Evolutionary conservation across 2,888 invertebrate species (phyloP).

Genomic region (Chesias legatella): DNA sequence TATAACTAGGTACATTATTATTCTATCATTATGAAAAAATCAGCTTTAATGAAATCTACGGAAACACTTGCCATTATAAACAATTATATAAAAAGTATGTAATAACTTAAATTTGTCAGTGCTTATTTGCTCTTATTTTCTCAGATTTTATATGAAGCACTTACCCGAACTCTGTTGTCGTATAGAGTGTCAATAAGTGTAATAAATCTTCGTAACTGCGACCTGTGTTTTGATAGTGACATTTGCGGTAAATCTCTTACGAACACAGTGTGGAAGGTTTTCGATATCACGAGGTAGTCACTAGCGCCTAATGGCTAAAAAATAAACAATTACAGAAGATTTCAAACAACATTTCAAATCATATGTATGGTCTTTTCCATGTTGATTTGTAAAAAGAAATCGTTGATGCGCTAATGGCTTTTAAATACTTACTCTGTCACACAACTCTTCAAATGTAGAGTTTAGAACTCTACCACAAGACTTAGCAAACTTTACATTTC

Average conservation of each 20-base stretch:
- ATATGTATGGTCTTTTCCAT: too few species aligned
- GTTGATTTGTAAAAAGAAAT: too few species aligned
- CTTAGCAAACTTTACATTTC: conserved; percentile 92
- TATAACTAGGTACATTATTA: too few species aligned
- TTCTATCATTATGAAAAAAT: too few species aligned
- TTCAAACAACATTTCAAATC: too few species aligned
- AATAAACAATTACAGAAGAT: conserved; percentile 16
- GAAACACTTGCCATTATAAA: too few species aligned
- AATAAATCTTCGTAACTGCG: conserved; percentile 96
- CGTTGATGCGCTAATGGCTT: too few species aligned
- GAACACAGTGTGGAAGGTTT: conserved; percentile 97
- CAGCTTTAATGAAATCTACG: too few species aligned
- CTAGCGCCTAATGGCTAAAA: conserved; percentile 93
- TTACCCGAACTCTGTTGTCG: conserved; percentile 90
- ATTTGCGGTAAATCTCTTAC: conserved; percentile 94
- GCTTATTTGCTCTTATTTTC: too few species aligned
- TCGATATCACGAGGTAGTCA: conserved; percentile 95
- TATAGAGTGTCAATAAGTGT: conserved; percentile 98
- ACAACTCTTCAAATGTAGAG: conserved; percentile 93
- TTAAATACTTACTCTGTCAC: conserved; percentile 90
- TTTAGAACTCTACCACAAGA: conserved; percentile 96
- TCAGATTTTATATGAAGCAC: too few species aligned
- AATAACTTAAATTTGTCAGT: conserved; percentile 11
- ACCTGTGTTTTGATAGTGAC: conserved; percentile 85
- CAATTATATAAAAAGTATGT: too few species aligned